Evolutionary conservation across 1,140 invertebrate genomes (phyloP).

Genomic region (Drosophila rhopaloa): DNA sequence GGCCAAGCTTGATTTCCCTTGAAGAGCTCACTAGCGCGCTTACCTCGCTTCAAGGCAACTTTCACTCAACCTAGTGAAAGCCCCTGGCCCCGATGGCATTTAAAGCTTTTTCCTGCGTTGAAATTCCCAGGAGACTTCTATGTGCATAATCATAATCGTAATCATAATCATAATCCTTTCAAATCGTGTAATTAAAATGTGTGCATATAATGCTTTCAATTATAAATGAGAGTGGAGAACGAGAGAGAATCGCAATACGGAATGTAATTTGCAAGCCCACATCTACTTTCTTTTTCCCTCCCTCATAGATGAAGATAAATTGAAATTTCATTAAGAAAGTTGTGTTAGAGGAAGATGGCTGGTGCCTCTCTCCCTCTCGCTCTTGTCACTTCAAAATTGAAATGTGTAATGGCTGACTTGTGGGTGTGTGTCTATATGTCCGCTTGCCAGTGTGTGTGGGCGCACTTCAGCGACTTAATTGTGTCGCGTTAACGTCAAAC

Average conservation of each 20-base stretch:
- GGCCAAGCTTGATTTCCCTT: conserved; percentile 50
- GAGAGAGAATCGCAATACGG: conserved; percentile 30
- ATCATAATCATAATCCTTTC: conserved; percentile 62
- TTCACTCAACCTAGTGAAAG: conserved; percentile 47
- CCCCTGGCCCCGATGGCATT: conserved; percentile 35
- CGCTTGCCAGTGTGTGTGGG: conserved; percentile 26
- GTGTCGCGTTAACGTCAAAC: conserved; percentile 82
- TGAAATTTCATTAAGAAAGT: conserved; percentile 82
- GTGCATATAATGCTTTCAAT: conserved; percentile 73
- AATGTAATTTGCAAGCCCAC: conserved; percentile 67
- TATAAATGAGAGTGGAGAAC: conserved; percentile 39
- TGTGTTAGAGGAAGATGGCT: conserved; percentile 38
- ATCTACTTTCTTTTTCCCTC: conserved; percentile 13
- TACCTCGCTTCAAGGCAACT: conserved; percentile 56
- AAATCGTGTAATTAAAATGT: conserved; percentile 77
- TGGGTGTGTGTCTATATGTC: conserved; percentile 15
- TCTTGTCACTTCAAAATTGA: conserved; percentile 69
- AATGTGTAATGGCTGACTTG: conserved; percentile 75
- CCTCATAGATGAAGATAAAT: conserved; percentile 61
- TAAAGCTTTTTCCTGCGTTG: conserved; percentile 30
- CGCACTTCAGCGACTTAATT: conserved; percentile 81
- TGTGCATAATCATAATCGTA: conserved; percentile 46
- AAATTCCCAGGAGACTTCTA: conserved; percentile 34
- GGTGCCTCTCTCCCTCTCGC: neutral
- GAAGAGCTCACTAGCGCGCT: conserved; percentile 16